Conservation (phyloP, 2,888 invertebrate genomes). For the Erebia epiphron region DNA sequence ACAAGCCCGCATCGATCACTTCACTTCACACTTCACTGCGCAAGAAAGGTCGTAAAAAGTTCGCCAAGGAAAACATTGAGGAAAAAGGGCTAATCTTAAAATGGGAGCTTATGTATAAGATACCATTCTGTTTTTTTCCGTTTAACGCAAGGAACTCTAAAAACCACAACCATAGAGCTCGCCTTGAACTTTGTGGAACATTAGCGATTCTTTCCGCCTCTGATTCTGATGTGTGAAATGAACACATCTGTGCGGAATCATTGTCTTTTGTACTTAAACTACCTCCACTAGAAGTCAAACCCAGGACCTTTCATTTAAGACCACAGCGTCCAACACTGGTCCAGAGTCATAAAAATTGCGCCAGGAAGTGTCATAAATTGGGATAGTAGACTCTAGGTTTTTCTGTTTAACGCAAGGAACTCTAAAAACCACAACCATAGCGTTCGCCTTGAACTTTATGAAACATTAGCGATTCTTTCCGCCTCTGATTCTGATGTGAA, state of each 20-base stretch:
- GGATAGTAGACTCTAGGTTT: not conserved
- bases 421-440: conserved; percentile 29
- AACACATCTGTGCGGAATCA: too few relatives aligned
- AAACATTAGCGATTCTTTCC: conserved; percentile 40
- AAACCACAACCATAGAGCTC: conserved; percentile 28
- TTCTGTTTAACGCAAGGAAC: not conserved
- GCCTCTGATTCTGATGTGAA: conserved; percentile 24
- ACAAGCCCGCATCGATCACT: too few relatives aligned
- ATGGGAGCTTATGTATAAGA: not conserved
- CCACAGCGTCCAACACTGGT: too few relatives aligned
- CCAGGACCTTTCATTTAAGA: too few relatives aligned
- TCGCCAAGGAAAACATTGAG: too few relatives aligned
- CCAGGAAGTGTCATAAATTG: too few relatives aligned
- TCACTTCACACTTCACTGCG: too few relatives aligned
- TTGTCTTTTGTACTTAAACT: too few relatives aligned
- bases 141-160: conserved; percentile 2
- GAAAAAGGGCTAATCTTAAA: too few relatives aligned
- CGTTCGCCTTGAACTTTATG: conserved; percentile 35
- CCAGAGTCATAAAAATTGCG: too few relatives aligned
- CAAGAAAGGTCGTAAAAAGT: too few relatives aligned
- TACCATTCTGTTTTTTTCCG: not conserved
- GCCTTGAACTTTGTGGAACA: conserved; percentile 37
- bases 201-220: conserved; percentile 40
- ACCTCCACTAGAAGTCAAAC: too few relatives aligned
- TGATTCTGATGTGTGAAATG: conserved; percentile 10